A percentile compares a stretch with the other conserved stretches of the same genome.
Conservation (phyloP, 92 coral and sea anemone species). For the Ricordea florida region DNA sequence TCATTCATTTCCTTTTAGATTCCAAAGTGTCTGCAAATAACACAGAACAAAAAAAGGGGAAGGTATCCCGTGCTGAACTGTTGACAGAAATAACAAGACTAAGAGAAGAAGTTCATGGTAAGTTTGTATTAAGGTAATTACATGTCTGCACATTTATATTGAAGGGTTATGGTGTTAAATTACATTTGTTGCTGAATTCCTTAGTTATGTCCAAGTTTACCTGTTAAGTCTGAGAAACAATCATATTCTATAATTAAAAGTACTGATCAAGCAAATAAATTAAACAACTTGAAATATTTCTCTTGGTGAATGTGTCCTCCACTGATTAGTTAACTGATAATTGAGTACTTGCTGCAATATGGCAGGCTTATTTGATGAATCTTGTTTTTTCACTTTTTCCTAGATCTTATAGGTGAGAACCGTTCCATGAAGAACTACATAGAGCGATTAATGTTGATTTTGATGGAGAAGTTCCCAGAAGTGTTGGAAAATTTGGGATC, state of each 20-base stretch:
- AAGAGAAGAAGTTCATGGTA: constrained; percentile 69
- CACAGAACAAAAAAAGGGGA: constrained; percentile 55
- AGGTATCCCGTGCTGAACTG: constrained; percentile 73
- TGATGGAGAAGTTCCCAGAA: constrained; percentile 93
- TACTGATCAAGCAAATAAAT: no score
- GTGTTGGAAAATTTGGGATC: constrained; percentile 70
- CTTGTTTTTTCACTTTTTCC: neutral
- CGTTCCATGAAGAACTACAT: constrained; percentile 84
- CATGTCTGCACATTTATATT: neutral
- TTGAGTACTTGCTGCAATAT: neutral
- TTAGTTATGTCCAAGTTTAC: no score
- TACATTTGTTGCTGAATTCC: no score
- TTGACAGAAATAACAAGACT: constrained; percentile 75
- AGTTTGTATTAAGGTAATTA: constrained; percentile 3
- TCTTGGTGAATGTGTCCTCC: no score
- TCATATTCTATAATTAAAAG: no score
- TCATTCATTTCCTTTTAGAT: neutral
- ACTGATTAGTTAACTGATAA: no score
- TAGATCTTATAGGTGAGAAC: constrained; percentile 85
- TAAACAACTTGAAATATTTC: no score
- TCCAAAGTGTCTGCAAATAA: neutral
- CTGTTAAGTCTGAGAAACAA: no score
- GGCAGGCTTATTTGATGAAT: neutral
- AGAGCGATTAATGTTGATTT: constrained; percentile 73
- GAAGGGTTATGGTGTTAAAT: no score